Evolutionary conservation across 2,113 vertebrate species (phyloP).

Genomic region (Rafetus swinhoei): DNA sequence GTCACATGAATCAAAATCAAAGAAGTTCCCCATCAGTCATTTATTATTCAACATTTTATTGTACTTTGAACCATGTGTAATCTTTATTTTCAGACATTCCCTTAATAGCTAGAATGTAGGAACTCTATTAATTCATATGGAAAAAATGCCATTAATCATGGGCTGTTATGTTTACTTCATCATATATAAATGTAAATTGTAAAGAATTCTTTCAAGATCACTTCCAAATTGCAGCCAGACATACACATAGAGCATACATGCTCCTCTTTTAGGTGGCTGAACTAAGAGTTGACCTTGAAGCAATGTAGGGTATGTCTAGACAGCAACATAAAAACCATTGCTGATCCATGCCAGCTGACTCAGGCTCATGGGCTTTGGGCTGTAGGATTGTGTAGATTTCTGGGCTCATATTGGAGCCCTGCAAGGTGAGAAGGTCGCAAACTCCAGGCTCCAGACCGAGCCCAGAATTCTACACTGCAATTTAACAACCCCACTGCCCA

Average conservation of each 20-base stretch:
- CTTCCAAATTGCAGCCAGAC: not conserved
- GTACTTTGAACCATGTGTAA: too few relatives aligned
- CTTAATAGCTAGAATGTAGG: slow-evolving; percentile 12
- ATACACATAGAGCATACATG: not conserved
- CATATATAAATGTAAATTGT: not conserved
- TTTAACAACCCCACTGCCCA: not conserved
- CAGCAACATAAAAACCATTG: too few relatives aligned
- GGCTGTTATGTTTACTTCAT: not conserved
- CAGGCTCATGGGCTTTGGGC: too few relatives aligned
- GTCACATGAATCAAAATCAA: slow-evolving; percentile 14
- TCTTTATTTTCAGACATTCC: slow-evolving; percentile 54
- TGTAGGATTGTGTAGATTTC: too few relatives aligned
- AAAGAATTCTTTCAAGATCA: not conserved
- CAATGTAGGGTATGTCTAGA: too few relatives aligned
- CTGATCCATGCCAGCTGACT: too few relatives aligned
- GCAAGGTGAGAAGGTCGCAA: not conserved
- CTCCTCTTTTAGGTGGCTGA: not conserved
- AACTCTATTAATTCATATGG: slow-evolving; percentile 46
- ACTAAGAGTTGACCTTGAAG: not conserved
- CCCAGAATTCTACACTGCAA: not conserved
- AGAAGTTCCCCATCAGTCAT: not conserved
- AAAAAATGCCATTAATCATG: slow-evolving; percentile 46
- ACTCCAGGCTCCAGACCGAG: not conserved
- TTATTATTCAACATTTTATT: not conserved
- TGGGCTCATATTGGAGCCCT: too few relatives aligned